Percentiles rank a stretch among this genome's conserved stretches.
Evolutionary conservation across 2,113 vertebrate genomes (phyloP).

Genomic region (Acrocephalus arundinaceus): DNA sequence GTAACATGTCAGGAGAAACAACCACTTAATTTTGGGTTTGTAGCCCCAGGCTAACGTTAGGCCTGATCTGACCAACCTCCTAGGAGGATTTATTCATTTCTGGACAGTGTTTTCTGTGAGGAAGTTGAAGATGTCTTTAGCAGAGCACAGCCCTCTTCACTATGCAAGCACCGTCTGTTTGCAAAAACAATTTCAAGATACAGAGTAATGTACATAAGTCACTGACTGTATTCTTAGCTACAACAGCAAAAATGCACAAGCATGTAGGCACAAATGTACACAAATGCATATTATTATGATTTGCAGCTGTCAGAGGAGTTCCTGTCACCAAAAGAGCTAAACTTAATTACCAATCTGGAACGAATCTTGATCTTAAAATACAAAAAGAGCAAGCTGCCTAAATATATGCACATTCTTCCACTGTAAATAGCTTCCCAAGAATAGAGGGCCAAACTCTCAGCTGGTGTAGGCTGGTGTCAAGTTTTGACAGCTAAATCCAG

Average conservation of each 20-base stretch:
- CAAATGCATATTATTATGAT: constrained; percentile 14
- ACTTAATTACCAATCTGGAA: constrained; percentile 51
- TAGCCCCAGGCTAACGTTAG: neutral
- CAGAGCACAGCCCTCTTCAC: neutral
- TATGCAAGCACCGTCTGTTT: neutral
- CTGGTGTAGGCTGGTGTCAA: neutral
- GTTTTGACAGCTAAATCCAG: neutral
- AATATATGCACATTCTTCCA: neutral
- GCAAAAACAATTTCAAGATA: neutral
- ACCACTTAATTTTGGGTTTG: neutral
- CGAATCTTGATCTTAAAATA: neutral
- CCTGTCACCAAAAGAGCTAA: neutral
- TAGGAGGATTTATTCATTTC: neutral
- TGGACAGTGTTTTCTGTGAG: neutral
- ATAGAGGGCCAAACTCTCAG: neutral
- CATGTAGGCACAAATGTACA: neutral
- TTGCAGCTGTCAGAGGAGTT: constrained; percentile 35
- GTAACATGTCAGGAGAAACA: neutral
- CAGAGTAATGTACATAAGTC: neutral
- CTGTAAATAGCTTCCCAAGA: neutral
- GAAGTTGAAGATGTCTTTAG: neutral
- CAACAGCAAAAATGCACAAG: neutral
- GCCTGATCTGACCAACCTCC: neutral
- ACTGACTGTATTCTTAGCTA: neutral
- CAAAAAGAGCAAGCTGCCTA: constrained; percentile 6